phyloP scores from a whole-genome alignment of 2,113 vertebrate species.

The Silurus meridionalis region DNA sequence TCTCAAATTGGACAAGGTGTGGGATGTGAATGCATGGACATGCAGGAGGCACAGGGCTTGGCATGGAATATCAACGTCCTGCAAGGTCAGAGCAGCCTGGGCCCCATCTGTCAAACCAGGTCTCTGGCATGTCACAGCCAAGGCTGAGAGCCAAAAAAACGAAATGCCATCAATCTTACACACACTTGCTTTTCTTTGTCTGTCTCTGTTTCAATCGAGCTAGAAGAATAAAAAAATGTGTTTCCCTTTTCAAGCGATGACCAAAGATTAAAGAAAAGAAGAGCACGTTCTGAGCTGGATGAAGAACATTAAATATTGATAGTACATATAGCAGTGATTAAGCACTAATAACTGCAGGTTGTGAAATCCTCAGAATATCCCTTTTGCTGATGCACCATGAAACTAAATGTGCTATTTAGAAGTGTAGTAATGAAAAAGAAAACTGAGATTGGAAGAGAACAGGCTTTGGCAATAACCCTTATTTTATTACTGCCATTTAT shows the following conservation, averaged over 20 bases:
- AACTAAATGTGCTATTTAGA: slow-evolving; percentile 39
- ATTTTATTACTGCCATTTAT: slow-evolving; percentile 64
- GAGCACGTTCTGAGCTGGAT: not conserved
- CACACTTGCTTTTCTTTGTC: slow-evolving; percentile 22
- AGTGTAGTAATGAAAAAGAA: slow-evolving; percentile 39
- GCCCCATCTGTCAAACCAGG: slow-evolving; percentile 47
- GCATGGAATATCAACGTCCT: slow-evolving; percentile 42
- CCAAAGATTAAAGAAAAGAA: slow-evolving; percentile 22
- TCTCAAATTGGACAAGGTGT: slow-evolving; percentile 22
- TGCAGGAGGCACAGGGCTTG: not conserved
- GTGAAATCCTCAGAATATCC: slow-evolving; percentile 12
- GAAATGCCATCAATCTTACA: slow-evolving; percentile 55
- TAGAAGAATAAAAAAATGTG: not conserved
- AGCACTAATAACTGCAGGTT: slow-evolving; percentile 29
- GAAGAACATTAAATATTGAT: slow-evolving; percentile 41
- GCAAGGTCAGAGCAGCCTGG: slow-evolving; percentile 45
- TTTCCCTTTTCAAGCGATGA: slow-evolving; percentile 8
- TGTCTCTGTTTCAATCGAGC: not conserved
- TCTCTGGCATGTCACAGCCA: slow-evolving; percentile 23
- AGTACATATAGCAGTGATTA: slow-evolving; percentile 25
- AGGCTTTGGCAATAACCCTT: slow-evolving; percentile 52
- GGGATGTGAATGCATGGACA: slow-evolving; percentile 9
- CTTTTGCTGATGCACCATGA: not conserved
- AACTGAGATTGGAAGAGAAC: slow-evolving; percentile 35
- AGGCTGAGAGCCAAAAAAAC: slow-evolving; percentile 45